phyloP scores from a whole-genome alignment of 2,113 vertebrate species.

The Clarias gariepinus region DNA sequence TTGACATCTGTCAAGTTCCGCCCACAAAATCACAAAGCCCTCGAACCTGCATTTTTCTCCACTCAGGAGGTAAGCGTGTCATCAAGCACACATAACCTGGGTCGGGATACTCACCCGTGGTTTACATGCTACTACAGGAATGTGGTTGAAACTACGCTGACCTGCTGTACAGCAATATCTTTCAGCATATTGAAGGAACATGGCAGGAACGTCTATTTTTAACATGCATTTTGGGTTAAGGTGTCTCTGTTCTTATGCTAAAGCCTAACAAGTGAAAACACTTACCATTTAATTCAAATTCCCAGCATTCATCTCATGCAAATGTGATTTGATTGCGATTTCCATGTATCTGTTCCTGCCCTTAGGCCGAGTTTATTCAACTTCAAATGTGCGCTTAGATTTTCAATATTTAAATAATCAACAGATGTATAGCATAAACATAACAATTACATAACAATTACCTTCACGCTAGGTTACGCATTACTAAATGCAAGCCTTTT shows the following conservation, averaged over 20 bases:
- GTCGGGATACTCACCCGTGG: not conserved
- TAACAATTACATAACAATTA: not conserved
- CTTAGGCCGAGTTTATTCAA: not conserved
- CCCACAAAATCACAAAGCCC: conserved; percentile 10
- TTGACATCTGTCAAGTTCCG: conserved; percentile 14
- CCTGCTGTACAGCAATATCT: not conserved
- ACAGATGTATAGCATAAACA: not conserved
- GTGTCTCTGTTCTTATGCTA: not conserved
- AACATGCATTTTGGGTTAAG: not conserved
- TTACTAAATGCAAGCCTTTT: not conserved
- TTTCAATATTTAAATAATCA: not conserved
- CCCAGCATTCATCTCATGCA: too few relatives aligned
- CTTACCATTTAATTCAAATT: not conserved
- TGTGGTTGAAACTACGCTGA: not conserved
- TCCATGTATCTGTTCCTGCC: not conserved
- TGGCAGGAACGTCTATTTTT: not conserved
- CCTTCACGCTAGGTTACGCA: not conserved
- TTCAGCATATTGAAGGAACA: not conserved
- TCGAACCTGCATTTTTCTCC: not conserved
- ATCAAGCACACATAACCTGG: not conserved
- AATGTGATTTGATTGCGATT: not conserved
- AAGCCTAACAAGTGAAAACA: not conserved
- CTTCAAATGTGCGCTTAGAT: not conserved
- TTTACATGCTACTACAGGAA: not conserved
- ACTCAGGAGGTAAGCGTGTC: not conserved